Evolutionary conservation across 2,113 vertebrate species (phyloP), one percentile per base, ranked within the genome.

Genomic region (Xiphorhynchus elegans): DNA sequence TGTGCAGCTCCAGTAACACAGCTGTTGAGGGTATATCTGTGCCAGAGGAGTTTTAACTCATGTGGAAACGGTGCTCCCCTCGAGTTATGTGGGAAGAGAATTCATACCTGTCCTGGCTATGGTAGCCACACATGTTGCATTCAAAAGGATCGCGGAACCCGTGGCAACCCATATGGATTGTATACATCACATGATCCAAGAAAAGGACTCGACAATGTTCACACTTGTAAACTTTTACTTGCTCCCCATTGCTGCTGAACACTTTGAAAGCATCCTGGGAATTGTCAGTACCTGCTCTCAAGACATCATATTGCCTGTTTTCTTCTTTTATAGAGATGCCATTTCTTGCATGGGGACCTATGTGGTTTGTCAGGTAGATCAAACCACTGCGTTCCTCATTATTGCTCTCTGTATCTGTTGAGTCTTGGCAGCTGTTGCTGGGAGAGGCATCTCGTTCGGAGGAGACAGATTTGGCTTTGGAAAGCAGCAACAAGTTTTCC

Each of bases 161-260:
- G 10, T 99, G 99, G 96, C 99, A 99, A 90, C 99, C 99, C 99
- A 99, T 99, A 94, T 99, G 99, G 94, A 99, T 99, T 44, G 99
- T 99, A 85, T 99, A 99, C 99, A 99, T 99, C 96, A 99, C 99
- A 13, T 99, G 99, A 98, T 99, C 99, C 95, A 99, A 98, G 98
- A 99, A 99, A 82, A 99, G 98, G 80, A 99, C 98, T 64, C 99
- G 97, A 97, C 99, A 99, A 97, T 99, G 99, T 98, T 99, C 98
- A 7, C 99, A 99, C 92, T 98, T 98, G 97, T 99, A 99, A 59
- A 98, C 98, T 96, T 98, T 98, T 91, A 99, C 97, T 96, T 98
- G 98, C 77, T 99, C 99, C 24, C 99, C 99, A 11, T 98, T 98
- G 4, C 97, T 94, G 84, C 98, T 98, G 86, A 99, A 92, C 87